Conservation (phyloP, 1,140 invertebrate genomes). For the Drosophila rhopaloa region DNA sequence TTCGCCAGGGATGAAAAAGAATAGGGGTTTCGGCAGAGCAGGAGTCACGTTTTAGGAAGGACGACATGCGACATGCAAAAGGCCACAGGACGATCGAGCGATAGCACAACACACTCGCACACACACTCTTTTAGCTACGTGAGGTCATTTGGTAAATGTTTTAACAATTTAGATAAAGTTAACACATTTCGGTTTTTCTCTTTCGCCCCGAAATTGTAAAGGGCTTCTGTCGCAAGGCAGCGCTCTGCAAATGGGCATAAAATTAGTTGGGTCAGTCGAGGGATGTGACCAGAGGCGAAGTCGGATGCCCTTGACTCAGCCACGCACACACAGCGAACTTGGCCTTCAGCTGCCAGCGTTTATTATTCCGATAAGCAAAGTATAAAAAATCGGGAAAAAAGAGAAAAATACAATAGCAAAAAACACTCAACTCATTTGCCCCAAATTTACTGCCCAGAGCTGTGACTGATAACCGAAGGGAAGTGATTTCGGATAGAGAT, state of each 20-base stretch:
- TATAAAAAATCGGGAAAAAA: constrained; percentile 38
- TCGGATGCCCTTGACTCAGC: constrained; percentile 66
- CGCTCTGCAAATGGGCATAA: constrained; percentile 73
- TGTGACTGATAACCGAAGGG: constrained; percentile 60
- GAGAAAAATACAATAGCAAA: constrained; percentile 17
- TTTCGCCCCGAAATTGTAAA: constrained; percentile 59
- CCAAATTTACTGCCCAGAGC: constrained; percentile 59
- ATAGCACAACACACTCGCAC: constrained; percentile 29
- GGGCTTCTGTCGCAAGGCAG: constrained; percentile 37
- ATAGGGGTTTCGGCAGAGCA: neutral
- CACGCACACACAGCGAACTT: constrained; percentile 59
- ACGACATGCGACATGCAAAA: constrained; percentile 55
- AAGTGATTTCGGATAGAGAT: constrained; percentile 24
- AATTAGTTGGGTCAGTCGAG: constrained; percentile 77
- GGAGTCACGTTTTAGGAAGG: constrained; percentile 49
- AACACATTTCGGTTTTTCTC: constrained; percentile 74
- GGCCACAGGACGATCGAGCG: constrained; percentile 58
- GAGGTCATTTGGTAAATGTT: constrained; percentile 83
- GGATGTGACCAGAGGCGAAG: constrained; percentile 65
- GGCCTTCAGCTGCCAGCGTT: constrained; percentile 57
- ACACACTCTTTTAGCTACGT: constrained; percentile 61
- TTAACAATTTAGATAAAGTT: constrained; percentile 84
- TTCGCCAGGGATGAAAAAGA: constrained; percentile 19
- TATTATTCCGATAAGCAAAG: constrained; percentile 71
- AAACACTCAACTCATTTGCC: constrained; percentile 60